Evolutionary conservation across 2,888 invertebrate genomes (phyloP).

Genomic region (Teleiodes luculella): DNA sequence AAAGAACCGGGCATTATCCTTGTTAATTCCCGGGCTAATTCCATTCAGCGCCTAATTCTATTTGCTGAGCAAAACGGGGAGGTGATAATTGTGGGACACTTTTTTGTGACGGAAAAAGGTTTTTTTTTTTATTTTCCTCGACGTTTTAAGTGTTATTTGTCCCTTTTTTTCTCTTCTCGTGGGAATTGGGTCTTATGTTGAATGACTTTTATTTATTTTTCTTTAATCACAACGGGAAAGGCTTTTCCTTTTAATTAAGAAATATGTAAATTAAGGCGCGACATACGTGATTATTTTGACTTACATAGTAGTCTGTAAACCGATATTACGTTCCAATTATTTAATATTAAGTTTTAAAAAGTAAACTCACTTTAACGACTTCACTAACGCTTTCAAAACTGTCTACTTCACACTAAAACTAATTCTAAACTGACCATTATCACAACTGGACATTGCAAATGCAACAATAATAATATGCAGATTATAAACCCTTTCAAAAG

Average conservation of each 20-base stretch:
- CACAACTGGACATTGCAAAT: conserved; percentile 37
- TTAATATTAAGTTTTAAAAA: neutral
- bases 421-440: conserved; percentile 60
- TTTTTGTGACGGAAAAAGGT: conserved; percentile 54
- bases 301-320: too few species aligned
- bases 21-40: conserved; percentile 77
- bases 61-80: conserved; percentile 72
- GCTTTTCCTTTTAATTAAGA: too few species aligned
- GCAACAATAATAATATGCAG: conserved; percentile 48
- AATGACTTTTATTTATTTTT: neutral
- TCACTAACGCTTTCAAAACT: conserved; percentile 27
- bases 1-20: conserved; percentile 70
- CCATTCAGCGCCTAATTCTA: conserved; percentile 77
- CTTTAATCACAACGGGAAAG: too few species aligned
- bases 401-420: conserved; percentile 42
- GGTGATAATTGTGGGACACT: conserved; percentile 73
- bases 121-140: conserved; percentile 43
- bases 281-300: too few species aligned
- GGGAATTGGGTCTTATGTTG: conserved; percentile 42
- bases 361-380: conserved; percentile 3
- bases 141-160: conserved; percentile 37
- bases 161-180: conserved; percentile 46
- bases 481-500: conserved; percentile 50
- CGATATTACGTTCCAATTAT: too few species aligned
- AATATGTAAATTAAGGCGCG: too few species aligned